A percentile compares a stretch with the other conserved stretches of the same genome.
phyloP scores from a whole-genome alignment of 1,140 invertebrate species.

The Galendromus occidentalis region DNA sequence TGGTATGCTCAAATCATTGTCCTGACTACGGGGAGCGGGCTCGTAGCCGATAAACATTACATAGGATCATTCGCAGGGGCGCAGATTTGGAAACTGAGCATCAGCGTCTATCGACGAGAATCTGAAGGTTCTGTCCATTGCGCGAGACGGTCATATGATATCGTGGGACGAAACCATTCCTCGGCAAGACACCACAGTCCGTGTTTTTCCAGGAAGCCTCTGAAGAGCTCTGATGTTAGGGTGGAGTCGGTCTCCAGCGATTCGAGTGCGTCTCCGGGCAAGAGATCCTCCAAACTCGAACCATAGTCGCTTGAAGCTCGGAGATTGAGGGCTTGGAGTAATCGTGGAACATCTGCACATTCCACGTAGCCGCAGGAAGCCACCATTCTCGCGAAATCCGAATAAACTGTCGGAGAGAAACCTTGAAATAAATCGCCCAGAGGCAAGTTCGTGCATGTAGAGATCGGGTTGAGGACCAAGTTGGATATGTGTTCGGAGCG shows the following conservation, averaged over 20 bases:
- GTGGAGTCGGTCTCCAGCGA: conserved; percentile 39
- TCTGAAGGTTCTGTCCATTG: no score
- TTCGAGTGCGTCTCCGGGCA: conserved; percentile 29
- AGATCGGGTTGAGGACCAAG: no score
- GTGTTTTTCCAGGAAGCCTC: conserved; percentile 43
- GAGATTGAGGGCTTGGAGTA: not conserved
- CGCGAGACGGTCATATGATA: no score
- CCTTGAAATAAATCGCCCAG: no score
- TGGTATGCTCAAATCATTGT: conserved; percentile 18
- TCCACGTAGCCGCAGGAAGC: not conserved
- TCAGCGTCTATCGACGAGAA: no score
- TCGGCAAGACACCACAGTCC: conserved; percentile 52
- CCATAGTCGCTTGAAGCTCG: not conserved
- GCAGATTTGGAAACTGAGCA: no score
- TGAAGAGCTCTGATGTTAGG: conserved; percentile 31
- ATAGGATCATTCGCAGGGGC: conserved; percentile 40
- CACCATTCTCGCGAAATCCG: not conserved
- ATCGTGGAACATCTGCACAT: not conserved
- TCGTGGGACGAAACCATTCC: no score
- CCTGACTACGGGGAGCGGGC: conserved; percentile 38
- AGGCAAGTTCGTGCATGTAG: no score
- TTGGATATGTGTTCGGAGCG: no score
- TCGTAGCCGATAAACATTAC: conserved; percentile 42
- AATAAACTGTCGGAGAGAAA: not conserved
- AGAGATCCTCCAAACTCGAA: not conserved